Evolutionary conservation across 2,797 vertebrate genomes (phyloP).

Genomic region (Leptatherina wallacei): DNA sequence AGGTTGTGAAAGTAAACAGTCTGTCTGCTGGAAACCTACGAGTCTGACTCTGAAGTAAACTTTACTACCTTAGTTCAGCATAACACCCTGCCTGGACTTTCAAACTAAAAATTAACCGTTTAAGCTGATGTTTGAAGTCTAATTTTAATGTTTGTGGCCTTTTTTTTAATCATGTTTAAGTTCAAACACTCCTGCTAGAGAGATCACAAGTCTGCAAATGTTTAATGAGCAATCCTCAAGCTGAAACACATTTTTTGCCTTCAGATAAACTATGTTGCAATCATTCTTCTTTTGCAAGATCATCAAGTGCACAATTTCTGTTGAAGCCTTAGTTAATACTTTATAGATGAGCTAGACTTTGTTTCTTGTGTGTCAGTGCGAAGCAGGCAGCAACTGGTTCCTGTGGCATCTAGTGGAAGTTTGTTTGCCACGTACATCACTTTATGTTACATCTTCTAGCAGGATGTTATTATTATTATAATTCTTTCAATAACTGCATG

Average conservation of each 20-base stretch:
- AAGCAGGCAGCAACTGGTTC: conserved; percentile 22
- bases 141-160: background rate
- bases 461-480: conserved; percentile 12
- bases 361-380: conserved; percentile 30
- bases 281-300: background rate
- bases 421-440: background rate
- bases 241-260: background rate
- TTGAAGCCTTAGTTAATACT: background rate
- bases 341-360: conserved; percentile 22
- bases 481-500: conserved; percentile 23
- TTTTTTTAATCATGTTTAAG: background rate
- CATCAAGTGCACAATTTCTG: background rate
- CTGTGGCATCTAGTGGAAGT: conserved; percentile 18
- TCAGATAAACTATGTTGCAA: background rate
- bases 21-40: conserved; percentile 62
- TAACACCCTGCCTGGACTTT: conserved; percentile 8
- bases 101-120: background rate
- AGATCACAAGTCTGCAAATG: background rate
- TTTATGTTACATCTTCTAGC: background rate
- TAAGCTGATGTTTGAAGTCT: background rate
- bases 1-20: conserved; percentile 65
- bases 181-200: background rate
- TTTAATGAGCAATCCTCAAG: background rate
- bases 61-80: conserved; percentile 7
- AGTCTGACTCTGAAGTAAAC: conserved; percentile 35